Evolutionary conservation across 2,888 invertebrate species (phyloP).

Genomic region (Heliconius hortense): DNA sequence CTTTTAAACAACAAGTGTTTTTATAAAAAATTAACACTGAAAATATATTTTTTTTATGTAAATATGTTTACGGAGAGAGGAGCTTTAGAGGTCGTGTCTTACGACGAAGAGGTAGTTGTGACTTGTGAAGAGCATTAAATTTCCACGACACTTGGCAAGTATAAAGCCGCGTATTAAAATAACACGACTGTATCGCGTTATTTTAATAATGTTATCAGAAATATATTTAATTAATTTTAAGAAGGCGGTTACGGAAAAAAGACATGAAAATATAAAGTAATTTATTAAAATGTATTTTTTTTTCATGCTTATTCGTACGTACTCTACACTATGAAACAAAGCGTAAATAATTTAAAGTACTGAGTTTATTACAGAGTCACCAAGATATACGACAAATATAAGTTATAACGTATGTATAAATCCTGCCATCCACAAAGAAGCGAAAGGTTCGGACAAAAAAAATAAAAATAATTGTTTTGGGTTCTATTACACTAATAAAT

Average conservation of each 20-base stretch:
- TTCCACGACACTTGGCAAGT: neutral
- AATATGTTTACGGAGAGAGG: slow-evolving; percentile 6
- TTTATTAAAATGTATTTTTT: neutral
- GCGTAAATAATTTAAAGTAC: neutral
- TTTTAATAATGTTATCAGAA: slow-evolving; percentile 12
- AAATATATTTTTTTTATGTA: slow-evolving; percentile 18
- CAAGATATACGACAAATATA: too few species aligned
- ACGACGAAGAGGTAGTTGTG: slow-evolving; percentile 2
- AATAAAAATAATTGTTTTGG: too few species aligned
- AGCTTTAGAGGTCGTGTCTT: slow-evolving; percentile 10
- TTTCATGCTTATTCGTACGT: neutral
- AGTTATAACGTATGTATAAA: too few species aligned
- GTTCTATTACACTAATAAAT: too few species aligned
- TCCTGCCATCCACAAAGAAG: too few species aligned
- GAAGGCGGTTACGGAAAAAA: neutral
- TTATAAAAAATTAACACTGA: slow-evolving; percentile 22
- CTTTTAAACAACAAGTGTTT: slow-evolving; percentile 17
- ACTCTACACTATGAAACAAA: neutral
- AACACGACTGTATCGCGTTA: neutral
- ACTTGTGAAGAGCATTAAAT: neutral
- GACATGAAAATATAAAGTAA: neutral
- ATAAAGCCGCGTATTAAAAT: slow-evolving; percentile 6
- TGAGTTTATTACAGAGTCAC: too few species aligned
- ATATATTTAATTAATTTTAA: slow-evolving; percentile 15
- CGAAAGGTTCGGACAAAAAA: too few species aligned